phyloP scores from a whole-genome alignment of 2,797 vertebrate genomes.

The Serranus cabrilla region DNA sequence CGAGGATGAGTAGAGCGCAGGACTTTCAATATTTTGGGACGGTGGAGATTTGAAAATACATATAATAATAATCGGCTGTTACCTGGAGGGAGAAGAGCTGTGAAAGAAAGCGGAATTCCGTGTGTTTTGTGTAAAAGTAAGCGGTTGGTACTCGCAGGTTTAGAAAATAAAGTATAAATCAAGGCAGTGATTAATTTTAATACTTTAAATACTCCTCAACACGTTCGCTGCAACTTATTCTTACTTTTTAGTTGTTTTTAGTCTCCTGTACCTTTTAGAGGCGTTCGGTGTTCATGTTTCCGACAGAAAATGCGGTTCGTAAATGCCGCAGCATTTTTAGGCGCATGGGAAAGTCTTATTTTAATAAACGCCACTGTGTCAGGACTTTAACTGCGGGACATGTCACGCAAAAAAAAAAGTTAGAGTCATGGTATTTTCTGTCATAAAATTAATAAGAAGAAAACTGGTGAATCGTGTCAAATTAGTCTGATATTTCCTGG shows the following conservation, averaged over 20 bases:
- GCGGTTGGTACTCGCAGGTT: conserved; percentile 19
- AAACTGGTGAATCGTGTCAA: conserved; percentile 15
- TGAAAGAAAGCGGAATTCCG: conserved; percentile 21
- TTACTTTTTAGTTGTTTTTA: background rate
- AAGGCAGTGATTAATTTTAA: background rate
- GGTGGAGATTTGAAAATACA: background rate
- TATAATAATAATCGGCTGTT: background rate
- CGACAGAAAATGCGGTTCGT: background rate
- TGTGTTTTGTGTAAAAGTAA: conserved; percentile 13
- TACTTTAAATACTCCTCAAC: background rate
- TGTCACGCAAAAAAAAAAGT: conserved; percentile 6
- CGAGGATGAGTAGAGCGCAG: conserved; percentile 1
- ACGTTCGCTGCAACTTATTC: background rate
- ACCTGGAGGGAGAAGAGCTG: conserved; percentile 32
- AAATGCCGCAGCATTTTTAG: background rate
- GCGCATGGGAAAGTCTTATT: background rate
- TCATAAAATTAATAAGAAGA: background rate
- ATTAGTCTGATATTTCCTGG: conserved; percentile 24
- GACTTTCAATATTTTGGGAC: conserved; percentile 14
- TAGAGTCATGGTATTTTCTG: background rate
- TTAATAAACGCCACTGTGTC: background rate
- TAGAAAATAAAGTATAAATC: background rate
- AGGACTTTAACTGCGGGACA: background rate
- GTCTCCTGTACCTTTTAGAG: background rate
- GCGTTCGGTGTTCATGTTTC: background rate